phyloP scores from a whole-genome alignment of 2,797 vertebrate genomes.

The Simalia tracyae region DNA sequence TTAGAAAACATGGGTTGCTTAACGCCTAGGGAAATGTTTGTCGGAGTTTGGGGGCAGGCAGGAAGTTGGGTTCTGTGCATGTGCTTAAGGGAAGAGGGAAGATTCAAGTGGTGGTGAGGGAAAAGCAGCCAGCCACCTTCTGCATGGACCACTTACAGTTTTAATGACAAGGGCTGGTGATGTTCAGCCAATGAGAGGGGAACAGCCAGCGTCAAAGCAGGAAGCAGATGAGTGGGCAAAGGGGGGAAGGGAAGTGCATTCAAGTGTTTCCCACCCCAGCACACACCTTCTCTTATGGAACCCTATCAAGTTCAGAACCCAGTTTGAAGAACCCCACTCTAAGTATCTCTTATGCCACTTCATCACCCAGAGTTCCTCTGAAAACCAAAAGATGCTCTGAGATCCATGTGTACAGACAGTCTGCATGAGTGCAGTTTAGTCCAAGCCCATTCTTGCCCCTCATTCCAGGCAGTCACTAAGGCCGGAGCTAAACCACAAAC shows the following conservation, averaged over 20 bases:
- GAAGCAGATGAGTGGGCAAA: not conserved
- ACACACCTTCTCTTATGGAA: not conserved
- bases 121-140: not conserved
- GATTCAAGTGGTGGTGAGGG: not conserved
- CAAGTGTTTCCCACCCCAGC: not conserved
- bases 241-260: not conserved
- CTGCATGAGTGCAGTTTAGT: not conserved
- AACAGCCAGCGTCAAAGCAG: not conserved
- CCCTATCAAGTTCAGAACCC: not conserved
- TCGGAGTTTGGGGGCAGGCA: no score
- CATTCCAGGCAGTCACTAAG: no score
- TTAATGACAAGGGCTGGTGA: not conserved
- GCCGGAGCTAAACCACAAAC: no score
- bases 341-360: not conserved
- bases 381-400: not conserved
- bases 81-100: not conserved
- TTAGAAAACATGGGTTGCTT: not conserved
- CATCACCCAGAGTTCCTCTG: not conserved
- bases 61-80: no score
- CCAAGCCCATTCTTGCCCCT: no score
- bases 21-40: no score
- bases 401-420: not conserved
- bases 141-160: not conserved
- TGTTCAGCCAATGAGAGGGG: not conserved
- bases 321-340: not conserved